Conservation (phyloP, 2,113 vertebrate species). For the Cichladusa arquata region DNA sequence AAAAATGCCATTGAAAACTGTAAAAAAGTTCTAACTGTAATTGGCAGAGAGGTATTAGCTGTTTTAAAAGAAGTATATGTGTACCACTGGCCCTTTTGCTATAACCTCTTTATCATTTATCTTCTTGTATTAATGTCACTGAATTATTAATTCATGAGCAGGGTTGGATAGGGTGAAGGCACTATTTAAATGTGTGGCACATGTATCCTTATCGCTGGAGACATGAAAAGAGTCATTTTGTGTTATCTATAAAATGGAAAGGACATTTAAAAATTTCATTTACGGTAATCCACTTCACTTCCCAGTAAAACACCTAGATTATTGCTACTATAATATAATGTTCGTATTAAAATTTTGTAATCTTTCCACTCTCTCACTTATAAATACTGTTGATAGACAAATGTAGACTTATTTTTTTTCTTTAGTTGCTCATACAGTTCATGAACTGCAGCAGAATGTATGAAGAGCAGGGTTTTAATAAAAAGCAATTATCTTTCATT, state of each 20-base stretch:
- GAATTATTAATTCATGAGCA: conserved; percentile 90
- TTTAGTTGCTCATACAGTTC: conserved; percentile 17
- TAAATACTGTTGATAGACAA: conserved; percentile 81
- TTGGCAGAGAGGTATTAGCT: conserved; percentile 88
- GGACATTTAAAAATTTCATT: conserved; percentile 95
- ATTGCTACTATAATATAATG: conserved; percentile 81
- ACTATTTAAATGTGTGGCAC: conserved; percentile 85
- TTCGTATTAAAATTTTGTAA: conserved; percentile 86
- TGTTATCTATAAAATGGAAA: conserved; percentile 93
- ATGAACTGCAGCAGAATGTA: background rate
- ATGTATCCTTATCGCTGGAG: conserved; percentile 87
- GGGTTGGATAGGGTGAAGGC: conserved; percentile 78
- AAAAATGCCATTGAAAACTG: conserved; percentile 78
- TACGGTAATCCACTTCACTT: conserved; percentile 91
- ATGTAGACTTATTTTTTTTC: conserved; percentile 70
- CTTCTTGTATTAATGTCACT: conserved; percentile 95
- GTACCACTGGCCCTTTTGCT: conserved; percentile 77
- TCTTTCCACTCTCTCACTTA: conserved; percentile 74
- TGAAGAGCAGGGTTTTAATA: background rate
- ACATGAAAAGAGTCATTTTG: conserved; percentile 96
- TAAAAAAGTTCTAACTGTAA: conserved; percentile 82
- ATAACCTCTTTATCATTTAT: conserved; percentile 92
- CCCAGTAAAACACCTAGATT: conserved; percentile 90
- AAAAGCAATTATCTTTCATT: background rate
- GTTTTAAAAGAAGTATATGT: conserved; percentile 80